These are phyloP conservation scores for Oryzias dopingdopingensis DNA, from an alignment of 2,797 vertebrate genomes.

Conservation along the genomic window DNA sequence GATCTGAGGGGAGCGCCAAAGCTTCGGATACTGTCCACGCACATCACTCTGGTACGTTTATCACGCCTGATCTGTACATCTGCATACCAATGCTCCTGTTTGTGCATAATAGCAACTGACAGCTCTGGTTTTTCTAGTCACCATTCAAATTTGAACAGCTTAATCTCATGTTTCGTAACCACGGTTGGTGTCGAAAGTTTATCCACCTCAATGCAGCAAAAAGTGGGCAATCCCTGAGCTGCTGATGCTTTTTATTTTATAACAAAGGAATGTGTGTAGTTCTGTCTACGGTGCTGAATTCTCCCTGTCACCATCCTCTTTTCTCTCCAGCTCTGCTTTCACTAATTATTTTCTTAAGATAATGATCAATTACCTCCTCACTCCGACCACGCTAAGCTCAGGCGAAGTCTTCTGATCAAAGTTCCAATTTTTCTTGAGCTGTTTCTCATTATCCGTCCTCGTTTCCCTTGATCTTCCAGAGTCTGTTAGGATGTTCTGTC, in stretches of 20 bases:
- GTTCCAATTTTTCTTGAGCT: not conserved
- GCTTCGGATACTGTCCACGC: slow-evolving; percentile 35
- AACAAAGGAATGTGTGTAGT: slow-evolving; percentile 4
- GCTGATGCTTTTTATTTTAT: not conserved
- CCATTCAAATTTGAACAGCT: not conserved
- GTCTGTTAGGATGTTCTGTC: slow-evolving; percentile 24
- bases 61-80: slow-evolving; percentile 27
- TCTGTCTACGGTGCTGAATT: slow-evolving; percentile 14
- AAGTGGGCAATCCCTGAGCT: no score
- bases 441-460: not conserved
- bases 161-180: not conserved
- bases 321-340: slow-evolving; percentile 8
- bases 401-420: slow-evolving; percentile 25
- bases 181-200: not conserved
- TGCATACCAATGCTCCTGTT: slow-evolving; percentile 32
- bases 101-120: slow-evolving; percentile 8
- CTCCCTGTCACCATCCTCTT: not conserved
- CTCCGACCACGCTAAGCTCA: slow-evolving; percentile 22
- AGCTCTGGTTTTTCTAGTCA: slow-evolving; percentile 2
- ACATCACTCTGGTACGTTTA: slow-evolving; percentile 59
- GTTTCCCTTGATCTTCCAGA: slow-evolving; percentile 22
- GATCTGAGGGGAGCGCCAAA: slow-evolving; percentile 27
- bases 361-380: slow-evolving; percentile 1
- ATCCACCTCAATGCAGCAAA: not conserved
- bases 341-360: slow-evolving; percentile 10